Conservation (phyloP, 1,140 invertebrate species). For the Eulimnadia texana region DNA sequence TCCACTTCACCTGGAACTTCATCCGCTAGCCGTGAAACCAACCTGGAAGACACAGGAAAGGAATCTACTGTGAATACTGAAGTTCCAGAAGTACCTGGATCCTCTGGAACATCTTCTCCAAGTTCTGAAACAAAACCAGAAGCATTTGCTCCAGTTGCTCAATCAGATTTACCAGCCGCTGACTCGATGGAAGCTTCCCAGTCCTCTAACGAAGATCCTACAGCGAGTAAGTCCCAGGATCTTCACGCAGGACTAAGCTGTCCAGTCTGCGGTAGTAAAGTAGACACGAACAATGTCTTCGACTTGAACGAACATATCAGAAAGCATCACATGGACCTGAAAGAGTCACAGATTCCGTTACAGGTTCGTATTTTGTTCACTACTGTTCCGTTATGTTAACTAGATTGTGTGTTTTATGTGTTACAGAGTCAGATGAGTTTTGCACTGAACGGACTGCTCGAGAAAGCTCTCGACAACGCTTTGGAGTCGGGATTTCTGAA, state of each 20-base stretch:
- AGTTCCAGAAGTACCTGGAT: too few species aligned
- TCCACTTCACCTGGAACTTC: too few species aligned
- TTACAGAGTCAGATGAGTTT: background rate
- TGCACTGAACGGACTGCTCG: background rate
- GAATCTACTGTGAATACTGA: too few species aligned
- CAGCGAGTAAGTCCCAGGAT: background rate
- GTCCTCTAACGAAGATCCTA: too few species aligned
- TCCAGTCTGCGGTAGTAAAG: background rate
- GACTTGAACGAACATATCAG: background rate
- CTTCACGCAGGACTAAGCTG: background rate
- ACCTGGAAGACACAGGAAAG: too few species aligned
- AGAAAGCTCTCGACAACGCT: background rate
- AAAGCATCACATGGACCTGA: background rate
- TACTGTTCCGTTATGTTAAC: background rate
- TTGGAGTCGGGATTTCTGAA: background rate
- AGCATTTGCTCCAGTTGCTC: too few species aligned
- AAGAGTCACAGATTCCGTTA: background rate
- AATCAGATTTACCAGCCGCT: background rate
- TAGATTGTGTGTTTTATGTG: background rate
- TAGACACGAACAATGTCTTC: background rate
- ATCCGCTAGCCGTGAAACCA: too few species aligned
- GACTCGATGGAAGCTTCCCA: background rate
- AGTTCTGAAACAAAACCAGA: too few species aligned
- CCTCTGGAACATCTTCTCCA: too few species aligned
- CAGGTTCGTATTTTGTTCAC: too few species aligned